Base-by-base conservation (phyloP, 2,113 vertebrate species). In the Hippolais icterina region DNA sequence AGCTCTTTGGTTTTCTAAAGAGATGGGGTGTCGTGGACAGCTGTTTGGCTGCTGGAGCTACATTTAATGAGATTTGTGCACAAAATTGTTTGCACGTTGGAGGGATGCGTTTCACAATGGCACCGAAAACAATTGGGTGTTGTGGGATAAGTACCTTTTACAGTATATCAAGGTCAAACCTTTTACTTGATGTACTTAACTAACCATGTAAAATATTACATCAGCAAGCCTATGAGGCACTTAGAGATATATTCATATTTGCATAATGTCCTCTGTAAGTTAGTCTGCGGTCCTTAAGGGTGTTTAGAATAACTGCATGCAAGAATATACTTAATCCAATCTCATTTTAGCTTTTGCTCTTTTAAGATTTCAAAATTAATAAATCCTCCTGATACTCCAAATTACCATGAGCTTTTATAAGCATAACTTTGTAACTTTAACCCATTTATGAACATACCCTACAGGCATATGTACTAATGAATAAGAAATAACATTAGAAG, bases 301-400 rank as follows among this genome's bases (percentile, higher is more conserved):
- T 98, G 98, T 98, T 98, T 99, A 98, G 99, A 99, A 99, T 99
- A 99, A 99, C 98, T 98, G 98, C 98, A 97, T 98, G 98, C 98
- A 98, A 99, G 99, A 99, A 99, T 99, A 99, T 99, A 99, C 98
- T 99, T 99, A 99, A 99, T 99, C 99, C 99, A 99, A 99, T 99
- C 99, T 99, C 98, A 98, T 99, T 99, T 98, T 98, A 98, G 98
- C 98, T 99, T 99, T 99, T 98, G 98, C 98, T 98, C 98, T 98
- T 98, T 98, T 99, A 99, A 99, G 99, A 99, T 99, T 99, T 99
- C 98, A 98, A 99, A 99, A 99, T 99, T 99, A 99, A 99, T 99
- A 99, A 99, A 99, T 99, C 98, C 97, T 98, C 97, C 98, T 98
- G 98, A 98, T 98, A 98, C 98, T 98, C 98, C 97, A 99, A 99